phyloP scores from a whole-genome alignment of 2,113 vertebrate species.

The Corapipo altera region DNA sequence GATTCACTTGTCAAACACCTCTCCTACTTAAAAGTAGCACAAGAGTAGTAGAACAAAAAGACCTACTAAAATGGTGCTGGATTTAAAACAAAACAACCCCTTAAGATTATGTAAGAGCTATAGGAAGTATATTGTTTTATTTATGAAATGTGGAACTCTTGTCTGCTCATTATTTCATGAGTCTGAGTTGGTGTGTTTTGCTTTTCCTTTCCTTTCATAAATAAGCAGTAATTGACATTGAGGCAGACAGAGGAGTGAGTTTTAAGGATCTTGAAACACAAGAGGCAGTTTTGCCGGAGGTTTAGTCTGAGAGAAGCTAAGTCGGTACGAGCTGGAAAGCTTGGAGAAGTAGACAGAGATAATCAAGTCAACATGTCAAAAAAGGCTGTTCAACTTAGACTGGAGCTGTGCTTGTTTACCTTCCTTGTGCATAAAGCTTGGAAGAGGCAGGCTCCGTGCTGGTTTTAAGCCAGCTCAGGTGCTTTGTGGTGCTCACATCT shows the following conservation, averaged over 20 bases:
- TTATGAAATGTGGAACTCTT: conserved; percentile 30
- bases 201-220: conserved; percentile 19
- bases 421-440: neutral
- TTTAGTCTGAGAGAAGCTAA: neutral
- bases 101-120: conserved; percentile 39
- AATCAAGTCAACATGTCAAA: conserved; percentile 2
- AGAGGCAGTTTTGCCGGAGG: neutral
- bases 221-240: conserved; percentile 43
- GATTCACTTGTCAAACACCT: conserved; percentile 42
- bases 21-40: conserved; percentile 12
- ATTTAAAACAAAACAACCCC: neutral
- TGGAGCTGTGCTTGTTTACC: neutral
- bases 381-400: neutral
- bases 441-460: neutral
- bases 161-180: conserved; percentile 45
- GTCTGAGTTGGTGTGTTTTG: neutral
- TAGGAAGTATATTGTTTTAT: conserved; percentile 62
- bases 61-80: neutral
- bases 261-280: conserved; percentile 29
- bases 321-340: conserved; percentile 11
- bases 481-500: neutral
- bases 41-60: conserved; percentile 36
- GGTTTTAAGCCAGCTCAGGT: neutral
- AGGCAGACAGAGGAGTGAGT: conserved; percentile 17
- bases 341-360: conserved; percentile 18